Base-by-base conservation (phyloP, 2,113 vertebrate species). In the Platycercus adscitus region DNA sequence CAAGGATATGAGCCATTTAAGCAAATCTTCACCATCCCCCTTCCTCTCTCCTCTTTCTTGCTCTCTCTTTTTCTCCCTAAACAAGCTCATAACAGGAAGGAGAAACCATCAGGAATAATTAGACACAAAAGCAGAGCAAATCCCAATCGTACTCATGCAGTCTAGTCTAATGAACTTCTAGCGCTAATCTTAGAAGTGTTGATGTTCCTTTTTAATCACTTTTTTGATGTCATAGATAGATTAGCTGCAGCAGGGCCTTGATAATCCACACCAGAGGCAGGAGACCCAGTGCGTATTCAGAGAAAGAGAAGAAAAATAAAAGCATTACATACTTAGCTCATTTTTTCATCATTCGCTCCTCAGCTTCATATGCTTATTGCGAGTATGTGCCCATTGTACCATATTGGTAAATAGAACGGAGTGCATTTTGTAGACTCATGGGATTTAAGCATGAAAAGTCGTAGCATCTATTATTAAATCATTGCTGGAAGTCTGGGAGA, bases 1-100 rank as follows among this genome's bases (percentile, higher is more conserved):
- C 91, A 91, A 97, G 97, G 95, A 96, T 96, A 88, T 96, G 84
- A 96, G 89, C 96, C 95, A 89, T 96, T 97, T 97, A 95, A 96
- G 92, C 86, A 95, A 95, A 97, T 96, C 95, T 96, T 95, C 88
- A 71, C 92, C 92, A 94, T 96, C 94, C 96, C 92, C 95, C 83
- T 72, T 95, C 94, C 81, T 94, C 83, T 89, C 63, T 52, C 86
- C 94, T 86, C 79, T 93, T 85, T 94, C 58, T 88, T 33, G 17
- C 46, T 85, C 88, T 50, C 94, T 84, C 73, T 95, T 91, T 70
- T 91, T 96, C 91, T 93, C 82, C 77, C 93, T 95, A 97, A 96
- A 91, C 91, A 93, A 94, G 81, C 96, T 97, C 73, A 49, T 96
- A 97, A 94, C 86, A 90, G 87, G 92, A 96, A 97, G 95, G 87